Conservation (phyloP, 1,140 invertebrate species). For the Caligus rogercresseyi region DNA sequence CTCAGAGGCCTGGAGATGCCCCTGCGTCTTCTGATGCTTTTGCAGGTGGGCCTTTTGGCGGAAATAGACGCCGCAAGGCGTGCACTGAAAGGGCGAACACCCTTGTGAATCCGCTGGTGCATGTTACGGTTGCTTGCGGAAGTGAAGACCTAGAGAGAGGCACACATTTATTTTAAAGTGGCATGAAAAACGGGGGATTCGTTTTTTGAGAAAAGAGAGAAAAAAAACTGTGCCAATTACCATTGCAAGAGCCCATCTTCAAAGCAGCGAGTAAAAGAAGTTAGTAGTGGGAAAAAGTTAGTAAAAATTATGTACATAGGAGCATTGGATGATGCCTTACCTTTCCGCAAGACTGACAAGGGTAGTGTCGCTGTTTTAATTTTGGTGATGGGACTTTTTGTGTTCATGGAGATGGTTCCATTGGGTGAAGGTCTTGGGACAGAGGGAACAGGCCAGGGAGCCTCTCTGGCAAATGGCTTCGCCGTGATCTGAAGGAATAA, state of each 20-base stretch:
- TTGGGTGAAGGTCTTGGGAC: slow-evolving; percentile 19
- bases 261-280: too few relatives aligned
- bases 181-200: neutral
- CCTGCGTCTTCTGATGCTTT: slow-evolving; percentile 19
- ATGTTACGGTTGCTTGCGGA: slow-evolving; percentile 20
- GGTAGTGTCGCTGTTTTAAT: slow-evolving; percentile 19
- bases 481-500: slow-evolving; percentile 5
- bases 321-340: too few relatives aligned
- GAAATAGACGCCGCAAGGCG: slow-evolving; percentile 19
- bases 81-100: slow-evolving; percentile 19
- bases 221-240: neutral
- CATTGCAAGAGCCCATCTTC: neutral
- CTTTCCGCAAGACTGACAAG: slow-evolving; percentile 20
- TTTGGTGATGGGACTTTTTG: slow-evolving; percentile 19
- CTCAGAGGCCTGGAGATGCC: slow-evolving; percentile 17
- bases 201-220: neutral
- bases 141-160: slow-evolving; percentile 17
- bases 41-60: slow-evolving; percentile 19
- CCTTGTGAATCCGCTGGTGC: slow-evolving; percentile 19
- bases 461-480: slow-evolving; percentile 9
- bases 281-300: too few relatives aligned
- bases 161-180: neutral
- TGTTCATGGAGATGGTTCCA: slow-evolving; percentile 15
- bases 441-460: slow-evolving; percentile 14
- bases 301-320: too few relatives aligned